Conservation (phyloP, 2,888 invertebrate genomes). For the Gryllus longicercus region DNA sequence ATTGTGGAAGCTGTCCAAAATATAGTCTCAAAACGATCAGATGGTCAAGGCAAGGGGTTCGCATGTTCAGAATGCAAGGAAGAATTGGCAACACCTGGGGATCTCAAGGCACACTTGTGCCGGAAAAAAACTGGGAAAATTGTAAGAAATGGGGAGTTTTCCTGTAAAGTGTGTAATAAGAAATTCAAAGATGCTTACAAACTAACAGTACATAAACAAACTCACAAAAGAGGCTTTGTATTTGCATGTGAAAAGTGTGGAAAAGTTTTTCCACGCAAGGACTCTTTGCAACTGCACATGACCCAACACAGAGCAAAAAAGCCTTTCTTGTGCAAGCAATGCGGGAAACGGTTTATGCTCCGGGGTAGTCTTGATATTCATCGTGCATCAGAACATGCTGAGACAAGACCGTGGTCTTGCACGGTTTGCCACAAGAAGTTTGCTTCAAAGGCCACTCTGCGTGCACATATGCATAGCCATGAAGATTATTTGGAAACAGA, state of each 20-base stretch:
- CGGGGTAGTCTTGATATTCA: slow-evolving; percentile 5
- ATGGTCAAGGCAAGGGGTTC: not conserved
- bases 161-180: not conserved
- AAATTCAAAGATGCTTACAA: not conserved
- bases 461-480: not conserved
- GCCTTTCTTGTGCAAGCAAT: slow-evolving; percentile 4
- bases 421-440: not conserved
- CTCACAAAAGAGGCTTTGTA: not conserved
- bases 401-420: not conserved
- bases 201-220: not conserved
- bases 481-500: not conserved
- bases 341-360: not conserved
- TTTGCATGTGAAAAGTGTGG: slow-evolving; percentile 1
- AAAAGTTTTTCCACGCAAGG: not conserved
- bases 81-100: not conserved
- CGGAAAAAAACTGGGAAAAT: not conserved
- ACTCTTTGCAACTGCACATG: slow-evolving; percentile 18
- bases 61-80: not conserved
- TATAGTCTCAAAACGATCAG: not conserved
- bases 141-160: not conserved
- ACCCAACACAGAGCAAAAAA: not conserved
- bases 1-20: not conserved
- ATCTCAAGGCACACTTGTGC: not conserved
- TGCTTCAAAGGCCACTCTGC: not conserved
- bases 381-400: not conserved